Base-by-base conservation (phyloP, 2,888 invertebrate genomes). In the Drosophila lacicola region DNA sequence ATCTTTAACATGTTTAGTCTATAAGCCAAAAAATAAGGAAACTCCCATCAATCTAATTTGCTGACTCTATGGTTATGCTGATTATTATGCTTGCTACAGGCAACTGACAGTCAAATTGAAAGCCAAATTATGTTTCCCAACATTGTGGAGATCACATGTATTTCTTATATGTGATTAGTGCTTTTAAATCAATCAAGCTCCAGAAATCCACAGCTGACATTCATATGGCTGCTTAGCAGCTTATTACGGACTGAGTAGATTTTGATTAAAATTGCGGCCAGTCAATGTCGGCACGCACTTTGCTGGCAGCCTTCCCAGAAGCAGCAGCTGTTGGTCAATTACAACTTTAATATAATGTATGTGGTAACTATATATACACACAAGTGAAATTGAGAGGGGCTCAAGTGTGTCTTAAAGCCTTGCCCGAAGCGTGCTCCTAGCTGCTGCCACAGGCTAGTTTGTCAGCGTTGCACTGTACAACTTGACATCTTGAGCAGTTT, bases 181-280 rank as follows among this genome's bases (percentile, higher is more conserved):
- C 11, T 33, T 17, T 33, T 21, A 64, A 64, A 44, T 25, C 33
- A 33, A 51, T 25, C 14, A 33, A 21, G 13, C 13, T 19, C 10
- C 21, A 19, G n/a, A 33, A 39, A 51, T 17, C 9, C 36, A 17
- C 21, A 33, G 9, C 66, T n/a, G 42, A 34, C 21, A n/a, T 17
- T 54, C 49, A 36, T 3, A 17, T 8, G 45, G 25, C 34, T 50
- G 8, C 25, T 25, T 5, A 25, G 6, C 29, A 10, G 37, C 11
- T 63, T 42, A 58, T 51, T 55, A 44, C n/a, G 47, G 47, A 6
- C 13, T 39, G 57, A 19, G 21, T 4, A 19, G 41, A 41, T 39
- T 36, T 11, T 44, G 42, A 71, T 60, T 71, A 42, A 55, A 73
- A 71, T 47, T 50, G 42, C 17, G 19, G 37, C 50, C 37, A 45